phyloP scores from a whole-genome alignment of 2,113 vertebrate species.

The Etia nguti region DNA sequence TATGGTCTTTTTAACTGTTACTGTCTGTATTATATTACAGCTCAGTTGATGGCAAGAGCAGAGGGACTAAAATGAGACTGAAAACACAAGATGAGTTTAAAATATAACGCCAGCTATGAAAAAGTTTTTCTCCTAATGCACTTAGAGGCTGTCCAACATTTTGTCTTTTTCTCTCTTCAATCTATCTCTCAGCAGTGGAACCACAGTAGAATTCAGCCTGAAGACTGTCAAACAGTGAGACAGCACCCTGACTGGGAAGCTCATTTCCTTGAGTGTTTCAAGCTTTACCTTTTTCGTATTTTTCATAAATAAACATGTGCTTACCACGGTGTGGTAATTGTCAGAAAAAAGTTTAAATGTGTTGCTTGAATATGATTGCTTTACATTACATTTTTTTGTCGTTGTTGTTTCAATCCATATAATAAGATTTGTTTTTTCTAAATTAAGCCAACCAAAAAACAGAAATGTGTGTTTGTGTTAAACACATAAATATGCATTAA shows the following conservation, averaged over 20 bases:
- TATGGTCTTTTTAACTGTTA: background rate
- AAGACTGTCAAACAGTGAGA: background rate
- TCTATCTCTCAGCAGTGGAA: background rate
- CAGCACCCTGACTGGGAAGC: background rate
- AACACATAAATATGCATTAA: background rate
- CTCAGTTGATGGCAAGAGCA: background rate
- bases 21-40: background rate
- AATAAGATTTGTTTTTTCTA: background rate
- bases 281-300: background rate
- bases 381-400: background rate
- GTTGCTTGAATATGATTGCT: background rate
- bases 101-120: background rate
- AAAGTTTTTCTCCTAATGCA: background rate
- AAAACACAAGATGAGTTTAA: background rate
- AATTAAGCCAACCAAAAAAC: background rate
- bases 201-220: background rate
- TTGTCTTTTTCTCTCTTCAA: background rate
- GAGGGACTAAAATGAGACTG: background rate
- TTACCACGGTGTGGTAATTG: background rate
- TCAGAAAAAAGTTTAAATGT: background rate
- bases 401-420: background rate
- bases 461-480: background rate
- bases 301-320: background rate
- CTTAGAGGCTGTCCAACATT: background rate
- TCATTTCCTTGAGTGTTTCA: background rate